A percentile compares a stretch with the other conserved stretches of the same genome.
Evolutionary conservation across 1,140 invertebrate genomes (phyloP).

Genomic region (Drosophila ogumai): DNA sequence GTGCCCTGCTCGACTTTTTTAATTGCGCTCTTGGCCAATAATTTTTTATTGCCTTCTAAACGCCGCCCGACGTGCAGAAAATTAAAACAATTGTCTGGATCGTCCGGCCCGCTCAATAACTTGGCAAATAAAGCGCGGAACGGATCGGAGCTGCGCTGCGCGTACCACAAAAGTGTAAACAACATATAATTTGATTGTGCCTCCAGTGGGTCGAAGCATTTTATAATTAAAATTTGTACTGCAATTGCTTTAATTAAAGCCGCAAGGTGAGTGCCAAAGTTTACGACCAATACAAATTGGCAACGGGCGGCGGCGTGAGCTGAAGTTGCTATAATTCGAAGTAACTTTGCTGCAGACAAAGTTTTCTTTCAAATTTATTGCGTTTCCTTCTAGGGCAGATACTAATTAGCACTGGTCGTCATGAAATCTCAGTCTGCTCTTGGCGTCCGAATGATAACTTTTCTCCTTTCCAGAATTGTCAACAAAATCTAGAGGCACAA

Average conservation of each 20-base stretch:
- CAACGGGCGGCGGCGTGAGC: conserved; percentile 10
- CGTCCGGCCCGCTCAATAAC: conserved; percentile 39
- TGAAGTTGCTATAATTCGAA: conserved; percentile 23
- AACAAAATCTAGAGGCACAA: conserved; percentile 13
- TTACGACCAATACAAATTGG: conserved; percentile 64
- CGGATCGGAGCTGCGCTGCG: background rate
- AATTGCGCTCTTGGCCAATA: conserved; percentile 72
- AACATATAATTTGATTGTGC: conserved; percentile 66
- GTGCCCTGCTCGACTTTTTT: conserved; percentile 71
- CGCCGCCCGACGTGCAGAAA: conserved; percentile 40
- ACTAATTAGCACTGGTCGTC: conserved; percentile 37
- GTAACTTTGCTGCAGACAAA: conserved; percentile 43
- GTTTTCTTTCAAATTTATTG: conserved; percentile 52
- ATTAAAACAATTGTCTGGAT: conserved; percentile 76
- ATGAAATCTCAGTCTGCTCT: conserved; percentile 4
- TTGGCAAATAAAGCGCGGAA: conserved; percentile 58
- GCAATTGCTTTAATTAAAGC: conserved; percentile 77
- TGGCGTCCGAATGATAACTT: conserved; percentile 29
- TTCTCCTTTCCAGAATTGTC: conserved; percentile 15
- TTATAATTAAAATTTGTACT: conserved; percentile 76
- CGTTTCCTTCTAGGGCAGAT: conserved; percentile 27
- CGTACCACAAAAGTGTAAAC: conserved; percentile 63
- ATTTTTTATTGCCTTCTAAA: conserved; percentile 77
- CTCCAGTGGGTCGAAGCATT: conserved; percentile 18
- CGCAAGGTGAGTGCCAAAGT: conserved; percentile 62